These are phyloP conservation scores for Rosalia funebris DNA, from an alignment of 2,888 invertebrate genomes.

Conservation along the genomic window DNA sequence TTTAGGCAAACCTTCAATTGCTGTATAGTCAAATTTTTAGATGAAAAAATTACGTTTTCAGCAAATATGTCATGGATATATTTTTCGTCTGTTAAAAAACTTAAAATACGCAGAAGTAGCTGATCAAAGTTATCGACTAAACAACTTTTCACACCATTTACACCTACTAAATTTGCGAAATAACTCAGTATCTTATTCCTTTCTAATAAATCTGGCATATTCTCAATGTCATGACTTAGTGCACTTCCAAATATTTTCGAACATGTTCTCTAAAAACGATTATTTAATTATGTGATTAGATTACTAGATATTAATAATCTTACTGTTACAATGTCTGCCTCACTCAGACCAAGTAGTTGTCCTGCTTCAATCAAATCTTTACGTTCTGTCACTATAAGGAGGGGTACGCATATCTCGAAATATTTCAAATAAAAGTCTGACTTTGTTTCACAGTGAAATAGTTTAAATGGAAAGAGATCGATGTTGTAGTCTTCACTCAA, in stretches of 20 bases:
- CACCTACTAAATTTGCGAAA: conserved; percentile 53
- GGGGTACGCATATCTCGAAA: conserved; percentile 60
- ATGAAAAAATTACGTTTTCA: conserved; percentile 53
- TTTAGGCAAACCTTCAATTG: conserved; percentile 49
- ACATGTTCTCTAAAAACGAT: conserved; percentile 45
- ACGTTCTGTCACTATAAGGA: conserved; percentile 60
- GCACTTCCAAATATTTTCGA: conserved; percentile 47
- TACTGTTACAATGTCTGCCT: conserved; percentile 45
- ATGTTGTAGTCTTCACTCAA: conserved; percentile 46
- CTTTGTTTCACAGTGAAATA: conserved; percentile 57
- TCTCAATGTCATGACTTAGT: conserved; percentile 48
- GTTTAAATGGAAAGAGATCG: conserved; percentile 59
- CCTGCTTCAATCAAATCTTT: conserved; percentile 42
- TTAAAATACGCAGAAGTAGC: conserved; percentile 54
- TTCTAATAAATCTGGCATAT: conserved; percentile 50
- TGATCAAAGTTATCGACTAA: conserved; percentile 49
- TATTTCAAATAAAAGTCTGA: conserved; percentile 63
- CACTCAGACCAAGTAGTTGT: conserved; percentile 31
- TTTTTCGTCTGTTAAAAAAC: conserved; percentile 57
- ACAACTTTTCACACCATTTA: conserved; percentile 38
- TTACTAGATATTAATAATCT: neutral
- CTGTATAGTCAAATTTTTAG: conserved; percentile 58
- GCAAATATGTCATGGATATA: conserved; percentile 41
- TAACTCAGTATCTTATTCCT: conserved; percentile 51
- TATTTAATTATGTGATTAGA: conserved; percentile 10